Evolutionary conservation across 1,140 invertebrate genomes (phyloP).

Genomic region (Ostrea edulis): DNA sequence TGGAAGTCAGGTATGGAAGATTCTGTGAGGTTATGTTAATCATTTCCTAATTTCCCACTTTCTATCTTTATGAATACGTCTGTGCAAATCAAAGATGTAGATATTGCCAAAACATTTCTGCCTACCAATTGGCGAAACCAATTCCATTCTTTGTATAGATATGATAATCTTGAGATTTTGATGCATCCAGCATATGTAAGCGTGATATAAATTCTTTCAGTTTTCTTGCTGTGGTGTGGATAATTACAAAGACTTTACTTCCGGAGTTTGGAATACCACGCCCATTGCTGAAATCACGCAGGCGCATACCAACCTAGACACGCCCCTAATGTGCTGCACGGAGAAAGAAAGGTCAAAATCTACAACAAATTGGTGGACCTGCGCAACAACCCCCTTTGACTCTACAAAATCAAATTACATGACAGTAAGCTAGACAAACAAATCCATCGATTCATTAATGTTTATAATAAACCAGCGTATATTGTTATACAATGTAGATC

Average conservation of each 20-base stretch:
- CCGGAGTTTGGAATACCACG: neutral
- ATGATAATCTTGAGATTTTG: too few species aligned
- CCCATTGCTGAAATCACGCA: neutral
- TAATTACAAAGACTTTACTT: neutral
- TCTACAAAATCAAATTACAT: neutral
- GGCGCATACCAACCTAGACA: neutral
- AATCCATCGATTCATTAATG: too few species aligned
- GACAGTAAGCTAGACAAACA: neutral
- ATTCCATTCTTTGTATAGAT: too few species aligned
- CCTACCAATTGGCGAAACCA: too few species aligned
- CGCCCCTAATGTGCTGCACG: neutral
- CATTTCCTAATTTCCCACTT: too few species aligned
- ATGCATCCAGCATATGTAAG: neutral
- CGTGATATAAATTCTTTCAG: neutral
- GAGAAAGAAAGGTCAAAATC: neutral
- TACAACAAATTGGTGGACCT: neutral
- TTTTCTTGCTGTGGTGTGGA: slow-evolving; percentile 18
- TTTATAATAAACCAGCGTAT: too few species aligned
- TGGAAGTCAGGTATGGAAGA: too few species aligned
- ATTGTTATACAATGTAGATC: too few species aligned
- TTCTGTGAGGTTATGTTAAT: too few species aligned
- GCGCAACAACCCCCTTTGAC: neutral
- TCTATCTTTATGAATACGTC: too few species aligned
- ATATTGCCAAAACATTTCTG: too few species aligned
- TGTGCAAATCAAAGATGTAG: too few species aligned